These are phyloP conservation scores for Podargus strigoides DNA, from an alignment of 2,797 vertebrate species.

Conservation along the genomic window DNA sequence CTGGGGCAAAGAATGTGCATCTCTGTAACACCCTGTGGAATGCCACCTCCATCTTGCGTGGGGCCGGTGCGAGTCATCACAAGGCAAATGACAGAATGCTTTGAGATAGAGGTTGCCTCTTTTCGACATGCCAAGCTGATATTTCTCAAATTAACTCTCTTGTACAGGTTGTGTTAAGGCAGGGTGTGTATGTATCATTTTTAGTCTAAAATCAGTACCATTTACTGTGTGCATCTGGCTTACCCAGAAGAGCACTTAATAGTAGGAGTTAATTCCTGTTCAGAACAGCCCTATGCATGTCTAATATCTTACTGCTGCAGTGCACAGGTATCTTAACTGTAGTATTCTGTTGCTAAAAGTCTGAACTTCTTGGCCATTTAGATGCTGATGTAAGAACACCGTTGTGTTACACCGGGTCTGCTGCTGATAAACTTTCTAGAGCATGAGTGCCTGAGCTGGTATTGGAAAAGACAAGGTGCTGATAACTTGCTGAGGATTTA, in stretches of 20 bases:
- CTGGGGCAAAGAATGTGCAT: not conserved
- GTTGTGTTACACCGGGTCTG: not conserved
- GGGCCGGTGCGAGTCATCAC: not conserved
- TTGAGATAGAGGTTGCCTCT: not conserved
- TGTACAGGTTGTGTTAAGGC: not conserved
- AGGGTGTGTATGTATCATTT: not conserved
- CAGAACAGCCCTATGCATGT: not conserved
- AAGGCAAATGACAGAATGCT: not conserved
- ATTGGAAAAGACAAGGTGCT: not conserved
- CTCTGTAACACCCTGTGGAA: not conserved
- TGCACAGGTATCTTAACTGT: not conserved
- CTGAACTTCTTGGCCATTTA: not conserved
- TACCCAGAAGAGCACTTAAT: not conserved
- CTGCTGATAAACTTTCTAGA: not conserved
- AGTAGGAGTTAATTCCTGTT: not conserved
- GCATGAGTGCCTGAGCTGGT: not conserved
- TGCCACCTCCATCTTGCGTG: slow-evolving; percentile 1
- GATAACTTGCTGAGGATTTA: not conserved
- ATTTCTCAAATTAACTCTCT: not conserved
- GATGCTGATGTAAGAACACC: not conserved
- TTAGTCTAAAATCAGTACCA: not conserved
- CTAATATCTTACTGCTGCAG: not conserved
- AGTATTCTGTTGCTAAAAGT: not conserved
- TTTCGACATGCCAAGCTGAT: not conserved
- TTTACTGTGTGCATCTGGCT: not conserved